Conservation (phyloP, 1,140 invertebrate species). For the Anoplophora glabripennis region DNA sequence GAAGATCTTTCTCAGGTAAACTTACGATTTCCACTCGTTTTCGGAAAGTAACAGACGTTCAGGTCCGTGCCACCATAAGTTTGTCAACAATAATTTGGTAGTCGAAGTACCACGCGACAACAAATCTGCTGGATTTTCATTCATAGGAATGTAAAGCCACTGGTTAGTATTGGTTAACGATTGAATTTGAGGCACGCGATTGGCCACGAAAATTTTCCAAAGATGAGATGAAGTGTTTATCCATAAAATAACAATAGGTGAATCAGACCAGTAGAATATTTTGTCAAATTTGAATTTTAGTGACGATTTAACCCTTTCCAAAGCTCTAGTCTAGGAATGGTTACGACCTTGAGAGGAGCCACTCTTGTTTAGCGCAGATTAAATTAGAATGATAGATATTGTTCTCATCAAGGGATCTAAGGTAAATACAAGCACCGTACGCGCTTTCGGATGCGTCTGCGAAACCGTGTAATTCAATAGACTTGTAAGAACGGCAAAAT, state of each 20-base stretch:
- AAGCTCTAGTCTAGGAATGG: slow-evolving; percentile 26
- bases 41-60: no score
- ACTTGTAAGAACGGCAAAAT: neutral
- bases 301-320: neutral
- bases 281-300: neutral
- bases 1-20: no score
- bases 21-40: no score
- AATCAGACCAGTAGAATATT: slow-evolving; percentile 14
- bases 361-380: slow-evolving; percentile 46
- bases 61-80: slow-evolving; percentile 25
- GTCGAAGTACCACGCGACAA: slow-evolving; percentile 10
- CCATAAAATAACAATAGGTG: slow-evolving; percentile 19
- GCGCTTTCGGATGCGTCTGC: slow-evolving; percentile 41
- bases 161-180: neutral
- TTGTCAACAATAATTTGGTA: neutral
- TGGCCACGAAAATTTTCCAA: slow-evolving; percentile 24
- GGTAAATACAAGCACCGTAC: slow-evolving; percentile 44
- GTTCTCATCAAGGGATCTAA: slow-evolving; percentile 18
- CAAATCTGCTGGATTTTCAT: slow-evolving; percentile 24
- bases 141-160: slow-evolving; percentile 19
- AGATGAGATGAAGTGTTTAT: slow-evolving; percentile 1
- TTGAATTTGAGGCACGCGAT: slow-evolving; percentile 20
- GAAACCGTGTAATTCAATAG: slow-evolving; percentile 44
- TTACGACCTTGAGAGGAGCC: slow-evolving; percentile 42
- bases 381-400: slow-evolving; percentile 32